These are phyloP conservation scores for Ammodramus savannarum DNA, from an alignment of 2,113 vertebrate species.

Conservation along the genomic window DNA sequence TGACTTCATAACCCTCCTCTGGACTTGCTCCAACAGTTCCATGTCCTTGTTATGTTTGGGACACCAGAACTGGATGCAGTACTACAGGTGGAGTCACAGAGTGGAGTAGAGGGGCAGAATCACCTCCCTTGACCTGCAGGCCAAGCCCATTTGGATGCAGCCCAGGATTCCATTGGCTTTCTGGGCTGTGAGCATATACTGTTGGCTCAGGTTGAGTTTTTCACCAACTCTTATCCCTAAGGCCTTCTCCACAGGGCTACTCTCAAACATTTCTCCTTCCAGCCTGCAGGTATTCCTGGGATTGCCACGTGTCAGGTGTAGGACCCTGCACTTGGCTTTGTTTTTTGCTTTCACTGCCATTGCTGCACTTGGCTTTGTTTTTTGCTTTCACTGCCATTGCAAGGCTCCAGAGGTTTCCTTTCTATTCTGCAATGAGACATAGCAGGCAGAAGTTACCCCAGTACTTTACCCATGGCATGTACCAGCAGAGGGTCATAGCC, in stretches of 20 bases:
- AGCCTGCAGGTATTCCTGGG: background rate
- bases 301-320: accelerated
- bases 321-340: background rate
- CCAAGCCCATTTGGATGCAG: background rate
- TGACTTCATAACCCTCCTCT: background rate
- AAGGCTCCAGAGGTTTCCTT: background rate
- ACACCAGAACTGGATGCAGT: too few species aligned
- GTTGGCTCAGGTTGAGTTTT: accelerated
- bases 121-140: too few species aligned
- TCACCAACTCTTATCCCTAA: background rate
- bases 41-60: background rate
- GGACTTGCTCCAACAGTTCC: background rate
- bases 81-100: background rate
- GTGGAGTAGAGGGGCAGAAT: background rate
- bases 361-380: background rate
- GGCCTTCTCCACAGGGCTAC: background rate
- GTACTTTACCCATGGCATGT: accelerated
- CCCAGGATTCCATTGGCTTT: background rate
- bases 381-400: background rate
- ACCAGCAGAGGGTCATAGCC: too few species aligned
- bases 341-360: background rate
- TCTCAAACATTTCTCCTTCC: background rate
- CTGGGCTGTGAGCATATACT: accelerated
- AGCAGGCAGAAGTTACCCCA: background rate
- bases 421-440: background rate